These are phyloP conservation scores for Peromyscus maniculatus DNA, from an alignment of 2,113 vertebrate species.

Conservation along the genomic window DNA sequence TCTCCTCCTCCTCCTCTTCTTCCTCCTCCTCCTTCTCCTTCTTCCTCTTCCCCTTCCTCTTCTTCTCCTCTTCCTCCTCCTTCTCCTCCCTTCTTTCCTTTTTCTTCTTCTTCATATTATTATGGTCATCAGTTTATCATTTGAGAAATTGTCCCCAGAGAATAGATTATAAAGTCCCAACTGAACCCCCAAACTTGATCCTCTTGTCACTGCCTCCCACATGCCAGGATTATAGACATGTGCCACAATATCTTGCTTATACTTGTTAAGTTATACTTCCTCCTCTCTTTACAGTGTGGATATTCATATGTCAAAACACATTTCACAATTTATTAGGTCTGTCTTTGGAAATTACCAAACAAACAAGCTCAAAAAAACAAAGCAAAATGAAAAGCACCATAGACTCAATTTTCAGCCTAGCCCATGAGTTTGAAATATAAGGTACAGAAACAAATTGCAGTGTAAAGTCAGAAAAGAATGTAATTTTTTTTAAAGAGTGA, in stretches of 20 bases:
- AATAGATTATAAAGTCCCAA: not conserved
- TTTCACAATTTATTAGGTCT: not conserved
- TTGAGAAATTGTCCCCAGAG: too few relatives aligned
- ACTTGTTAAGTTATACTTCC: not conserved
- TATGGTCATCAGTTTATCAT: not conserved
- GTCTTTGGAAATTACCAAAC: not conserved
- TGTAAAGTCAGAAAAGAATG: not conserved
- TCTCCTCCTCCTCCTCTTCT: not conserved
- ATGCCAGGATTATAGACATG: not conserved
- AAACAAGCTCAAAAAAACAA: not conserved
- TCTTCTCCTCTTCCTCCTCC: not conserved
- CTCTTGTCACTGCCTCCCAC: not conserved
- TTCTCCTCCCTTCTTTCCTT: not conserved
- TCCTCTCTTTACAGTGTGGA: not conserved
- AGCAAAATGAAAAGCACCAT: not conserved
- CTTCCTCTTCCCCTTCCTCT: too few relatives aligned
- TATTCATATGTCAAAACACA: not conserved
- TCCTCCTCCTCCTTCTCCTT: too few relatives aligned
- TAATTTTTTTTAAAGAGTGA: not conserved
- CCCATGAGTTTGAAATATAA: not conserved
- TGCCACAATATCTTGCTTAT: not conserved
- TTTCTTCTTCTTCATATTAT: not conserved
- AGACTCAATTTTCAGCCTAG: not conserved
- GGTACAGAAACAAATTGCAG: not conserved
- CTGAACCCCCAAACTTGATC: too few relatives aligned